Percentiles rank a stretch among this genome's conserved stretches.
Conservation (phyloP, 2,797 vertebrate species). For the Pachyuromys duprasi region DNA sequence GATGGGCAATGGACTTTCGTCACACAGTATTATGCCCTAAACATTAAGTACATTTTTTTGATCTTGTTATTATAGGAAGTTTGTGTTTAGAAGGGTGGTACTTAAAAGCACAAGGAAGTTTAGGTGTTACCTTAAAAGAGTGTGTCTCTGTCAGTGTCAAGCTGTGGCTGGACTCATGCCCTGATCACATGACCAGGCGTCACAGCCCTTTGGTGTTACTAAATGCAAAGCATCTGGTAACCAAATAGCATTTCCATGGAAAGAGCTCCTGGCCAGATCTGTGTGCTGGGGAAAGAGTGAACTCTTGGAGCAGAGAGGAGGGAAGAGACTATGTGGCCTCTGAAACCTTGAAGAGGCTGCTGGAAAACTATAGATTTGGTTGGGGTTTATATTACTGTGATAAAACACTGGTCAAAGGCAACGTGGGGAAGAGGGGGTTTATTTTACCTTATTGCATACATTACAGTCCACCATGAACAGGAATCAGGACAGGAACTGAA, state of each 20-base stretch:
- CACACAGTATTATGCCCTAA: not conserved
- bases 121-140: not conserved
- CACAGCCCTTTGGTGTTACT: slow-evolving; percentile 66
- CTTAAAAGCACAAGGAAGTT: not conserved
- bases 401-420: not conserved
- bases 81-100: not conserved
- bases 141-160: not conserved
- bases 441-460: not conserved
- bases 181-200: not conserved
- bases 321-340: not conserved
- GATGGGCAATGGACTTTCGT: not conserved
- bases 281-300: not conserved
- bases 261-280: slow-evolving; percentile 52
- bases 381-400: not conserved
- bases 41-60: not conserved
- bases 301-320: fast-evolving
- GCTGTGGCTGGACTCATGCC: not conserved
- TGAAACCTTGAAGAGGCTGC: not conserved
- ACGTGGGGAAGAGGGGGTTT: not conserved
- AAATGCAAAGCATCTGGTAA: slow-evolving; percentile 73
- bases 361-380: not conserved
- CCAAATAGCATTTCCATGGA: slow-evolving; percentile 77
- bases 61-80: not conserved
- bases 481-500: not conserved
- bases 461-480: not conserved